A percentile compares a stretch with the other conserved stretches of the same genome.
phyloP scores from a whole-genome alignment of 2,888 invertebrate species.

The Nemotelus nigrinus region DNA sequence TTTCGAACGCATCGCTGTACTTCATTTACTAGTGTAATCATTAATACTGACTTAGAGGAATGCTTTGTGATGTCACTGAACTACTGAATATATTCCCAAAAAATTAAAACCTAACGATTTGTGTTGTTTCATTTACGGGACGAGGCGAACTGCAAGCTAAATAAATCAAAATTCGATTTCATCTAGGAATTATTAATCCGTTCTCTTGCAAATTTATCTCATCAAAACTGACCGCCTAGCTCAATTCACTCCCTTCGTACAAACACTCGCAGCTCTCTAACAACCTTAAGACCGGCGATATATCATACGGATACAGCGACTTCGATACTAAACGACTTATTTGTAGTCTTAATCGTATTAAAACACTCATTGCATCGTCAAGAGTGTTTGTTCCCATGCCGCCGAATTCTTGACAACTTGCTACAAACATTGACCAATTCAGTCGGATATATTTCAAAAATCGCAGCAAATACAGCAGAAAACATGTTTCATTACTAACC shows the following conservation, averaged over 20 bases:
- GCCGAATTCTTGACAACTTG: constrained; percentile 75
- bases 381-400: constrained; percentile 69
- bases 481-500: constrained; percentile 91
- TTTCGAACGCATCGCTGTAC: neutral
- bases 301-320: constrained; percentile 88
- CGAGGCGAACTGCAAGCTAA: neutral
- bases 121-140: neutral
- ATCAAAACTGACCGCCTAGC: constrained; percentile 64
- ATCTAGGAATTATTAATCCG: no score
- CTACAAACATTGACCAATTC: constrained; percentile 85
- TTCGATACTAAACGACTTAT: constrained; percentile 85
- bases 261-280: constrained; percentile 85
- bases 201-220: no score
- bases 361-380: constrained; percentile 85
- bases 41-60: constrained; percentile 39
- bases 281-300: constrained; percentile 84
- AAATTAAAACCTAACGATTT: neutral
- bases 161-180: no score
- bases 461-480: constrained; percentile 82
- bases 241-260: constrained; percentile 85
- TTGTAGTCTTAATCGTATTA: constrained; percentile 80
- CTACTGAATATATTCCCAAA: constrained; percentile 11
- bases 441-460: constrained; percentile 85
- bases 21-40: neutral
- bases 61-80: constrained; percentile 4